A percentile compares a stretch with the other conserved stretches of the same genome.
phyloP scores from a whole-genome alignment of 2,888 invertebrate species.

The Ethmia dodecea region DNA sequence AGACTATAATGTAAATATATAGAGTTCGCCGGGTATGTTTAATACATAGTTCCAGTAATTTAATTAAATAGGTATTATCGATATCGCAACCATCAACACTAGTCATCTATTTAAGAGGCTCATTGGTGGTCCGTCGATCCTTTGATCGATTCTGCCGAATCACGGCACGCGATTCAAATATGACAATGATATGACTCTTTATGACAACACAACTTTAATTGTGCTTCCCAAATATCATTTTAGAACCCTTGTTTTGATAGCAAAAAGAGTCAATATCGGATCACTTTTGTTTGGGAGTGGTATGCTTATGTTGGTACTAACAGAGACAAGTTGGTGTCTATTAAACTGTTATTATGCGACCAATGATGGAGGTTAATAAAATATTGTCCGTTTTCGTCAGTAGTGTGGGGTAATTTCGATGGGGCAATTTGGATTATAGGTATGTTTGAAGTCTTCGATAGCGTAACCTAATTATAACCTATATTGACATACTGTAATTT shows the following conservation, averaged over 20 bases:
- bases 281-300: constrained; percentile 9
- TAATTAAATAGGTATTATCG: not conserved
- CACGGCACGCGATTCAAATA: constrained; percentile 74
- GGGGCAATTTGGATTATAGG: not conserved
- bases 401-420: constrained; percentile 1
- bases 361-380: constrained; percentile 68
- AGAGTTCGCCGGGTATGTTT: too few relatives aligned
- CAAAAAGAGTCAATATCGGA: constrained; percentile 11
- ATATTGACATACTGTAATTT: too few relatives aligned
- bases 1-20: too few relatives aligned
- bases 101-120: constrained; percentile 37
- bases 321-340: constrained; percentile 65
- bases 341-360: constrained; percentile 69
- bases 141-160: constrained; percentile 71
- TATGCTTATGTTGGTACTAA: constrained; percentile 23
- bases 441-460: too few relatives aligned
- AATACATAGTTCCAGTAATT: too few relatives aligned
- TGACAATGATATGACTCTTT: constrained; percentile 69
- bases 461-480: too few relatives aligned
- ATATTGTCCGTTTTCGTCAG: constrained; percentile 47
- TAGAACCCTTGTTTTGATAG: not conserved
- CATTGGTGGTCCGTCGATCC: constrained; percentile 69
- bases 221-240: not conserved
- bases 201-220: constrained; percentile 3
- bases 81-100: constrained; percentile 22